Conservation (phyloP, 2,113 vertebrate species). For the Pseudopodoces humilis region DNA sequence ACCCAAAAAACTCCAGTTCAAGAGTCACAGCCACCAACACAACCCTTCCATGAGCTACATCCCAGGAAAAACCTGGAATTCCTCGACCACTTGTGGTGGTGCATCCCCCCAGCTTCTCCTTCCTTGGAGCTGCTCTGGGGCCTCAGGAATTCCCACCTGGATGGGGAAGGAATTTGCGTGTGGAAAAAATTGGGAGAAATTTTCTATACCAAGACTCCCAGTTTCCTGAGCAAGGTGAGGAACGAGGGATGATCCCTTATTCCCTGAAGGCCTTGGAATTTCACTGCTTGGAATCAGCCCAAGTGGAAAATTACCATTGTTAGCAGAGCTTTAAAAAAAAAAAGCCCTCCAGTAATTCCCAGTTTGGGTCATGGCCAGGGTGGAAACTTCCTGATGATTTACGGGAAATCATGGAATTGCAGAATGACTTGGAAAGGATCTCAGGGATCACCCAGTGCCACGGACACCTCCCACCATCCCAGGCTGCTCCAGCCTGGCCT, state of each 20-base stretch:
- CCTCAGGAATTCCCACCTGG: not conserved
- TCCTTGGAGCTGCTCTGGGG: not conserved
- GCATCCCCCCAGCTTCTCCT: fast-evolving
- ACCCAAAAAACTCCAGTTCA: not conserved
- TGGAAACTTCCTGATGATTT: not conserved
- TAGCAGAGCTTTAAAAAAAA: not conserved
- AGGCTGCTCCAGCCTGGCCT: not conserved
- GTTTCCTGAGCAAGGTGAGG: not conserved
- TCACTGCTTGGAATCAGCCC: no score
- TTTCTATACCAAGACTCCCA: no score
- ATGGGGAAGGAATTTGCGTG: not conserved
- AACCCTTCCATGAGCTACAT: not conserved
- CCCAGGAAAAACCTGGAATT: not conserved
- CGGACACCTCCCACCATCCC: not conserved
- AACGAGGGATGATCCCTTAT: not conserved
- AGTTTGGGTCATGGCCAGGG: not conserved
- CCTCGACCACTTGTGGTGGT: not conserved
- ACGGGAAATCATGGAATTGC: fast-evolving
- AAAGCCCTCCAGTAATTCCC: not conserved
- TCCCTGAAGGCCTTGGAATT: not conserved
- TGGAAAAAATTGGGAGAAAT: not conserved
- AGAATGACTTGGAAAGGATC: not conserved
- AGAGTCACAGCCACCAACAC: not conserved
- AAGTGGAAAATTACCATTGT: not conserved
- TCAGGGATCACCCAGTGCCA: no score